These are phyloP conservation scores for Harpagoxenus sublaevis DNA, from an alignment of 2,888 invertebrate species.

Conservation along the genomic window DNA sequence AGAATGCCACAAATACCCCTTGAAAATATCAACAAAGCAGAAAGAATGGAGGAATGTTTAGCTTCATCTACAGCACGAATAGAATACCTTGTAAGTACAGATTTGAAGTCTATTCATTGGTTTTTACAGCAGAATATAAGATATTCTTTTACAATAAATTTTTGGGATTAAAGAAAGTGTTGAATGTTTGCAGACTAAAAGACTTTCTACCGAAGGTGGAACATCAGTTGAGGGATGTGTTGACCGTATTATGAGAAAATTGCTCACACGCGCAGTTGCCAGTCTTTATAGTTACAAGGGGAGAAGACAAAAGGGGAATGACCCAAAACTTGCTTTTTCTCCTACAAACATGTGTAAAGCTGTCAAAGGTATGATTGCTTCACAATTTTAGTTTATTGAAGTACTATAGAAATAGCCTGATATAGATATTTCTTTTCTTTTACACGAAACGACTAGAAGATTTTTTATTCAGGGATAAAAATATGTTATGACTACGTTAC, in stretches of 20 bases:
- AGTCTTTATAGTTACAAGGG: neutral
- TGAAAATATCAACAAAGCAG: neutral
- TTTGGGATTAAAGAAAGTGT: neutral
- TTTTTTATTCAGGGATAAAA: too few species aligned
- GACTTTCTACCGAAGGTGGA: neutral
- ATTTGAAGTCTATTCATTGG: neutral
- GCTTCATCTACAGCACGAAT: neutral
- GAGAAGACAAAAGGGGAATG: neutral
- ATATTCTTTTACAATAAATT: neutral
- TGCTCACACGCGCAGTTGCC: neutral
- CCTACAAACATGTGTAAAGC: neutral
- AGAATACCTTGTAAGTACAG: neutral
- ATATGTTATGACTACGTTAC: too few species aligned
- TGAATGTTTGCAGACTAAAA: neutral
- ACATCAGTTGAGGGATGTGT: neutral
- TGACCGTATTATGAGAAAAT: conserved; percentile 7
- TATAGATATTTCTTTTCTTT: too few species aligned
- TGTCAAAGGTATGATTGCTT: neutral
- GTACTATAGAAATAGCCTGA: neutral
- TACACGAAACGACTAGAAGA: too few species aligned
- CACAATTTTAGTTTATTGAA: neutral
- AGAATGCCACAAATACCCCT: too few species aligned
- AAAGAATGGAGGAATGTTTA: neutral
- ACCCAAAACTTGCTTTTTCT: neutral
- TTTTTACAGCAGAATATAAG: neutral